Base-by-base conservation (phyloP, 2,797 vertebrate genomes). In the Psittacula echo region DNA sequence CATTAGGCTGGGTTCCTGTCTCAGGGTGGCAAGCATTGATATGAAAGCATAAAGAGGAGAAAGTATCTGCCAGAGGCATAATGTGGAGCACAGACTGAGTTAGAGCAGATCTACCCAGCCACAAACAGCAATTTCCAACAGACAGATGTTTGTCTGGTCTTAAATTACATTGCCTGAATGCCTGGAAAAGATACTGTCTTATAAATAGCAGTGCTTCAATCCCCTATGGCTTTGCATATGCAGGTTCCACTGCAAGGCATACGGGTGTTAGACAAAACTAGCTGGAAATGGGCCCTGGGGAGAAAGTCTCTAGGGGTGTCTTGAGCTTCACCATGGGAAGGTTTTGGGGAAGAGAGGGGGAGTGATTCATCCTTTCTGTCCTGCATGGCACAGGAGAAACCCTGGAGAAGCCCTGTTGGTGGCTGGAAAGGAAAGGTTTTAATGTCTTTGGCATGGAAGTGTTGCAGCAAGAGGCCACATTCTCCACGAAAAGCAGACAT, bases 141-240 rank as follows among this genome's bases (percentile, higher is more conserved):
- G 50, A 34, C 62, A 79, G 85, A 71, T 85, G 85, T 89, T 95
- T 82, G 39, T 70, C 91, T 91, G 81, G 47, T 66, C 77, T 93
- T 89, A 89, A 93, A 89, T 93, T 89, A 79, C 88, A 58, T 39
- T 44, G 81, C 19, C 67, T 67, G 67, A 42, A 58, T 5, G 76
- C 47, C 81, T 75, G 85, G 67, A 62, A 93, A 85, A 71, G 39
- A 66, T 47, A 11, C 32, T 17, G 56, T 23, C 62, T 71, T 89
- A 83, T 86, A 82, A 88, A 91, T 71, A 93, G 84, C 72, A 39
- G 51, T 3, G 37, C 39, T 71, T 62, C 39, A 1, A 24, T 85
- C 62, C n/a, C 41, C 62, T 34, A 2, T 22, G 42, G 42, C n/a
- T 61, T 47, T 91, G 72, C 58, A 78, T 66, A 74, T 66, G 47